Conservation (phyloP, 2,797 vertebrate species). For the Hafferia zeledoni region DNA sequence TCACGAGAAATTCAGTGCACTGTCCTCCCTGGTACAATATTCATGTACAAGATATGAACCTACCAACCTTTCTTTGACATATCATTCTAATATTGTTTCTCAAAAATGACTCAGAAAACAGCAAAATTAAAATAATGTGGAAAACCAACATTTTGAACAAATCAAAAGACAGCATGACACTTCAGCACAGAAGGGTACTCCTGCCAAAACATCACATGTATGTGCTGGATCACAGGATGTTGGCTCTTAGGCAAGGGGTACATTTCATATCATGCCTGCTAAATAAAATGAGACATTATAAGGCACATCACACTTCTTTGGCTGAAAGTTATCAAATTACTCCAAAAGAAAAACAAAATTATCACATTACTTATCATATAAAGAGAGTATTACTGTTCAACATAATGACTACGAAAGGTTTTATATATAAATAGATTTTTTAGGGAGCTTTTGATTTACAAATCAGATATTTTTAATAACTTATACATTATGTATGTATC, state of each 20-base stretch:
- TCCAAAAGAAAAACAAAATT: background rate
- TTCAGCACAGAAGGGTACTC: background rate
- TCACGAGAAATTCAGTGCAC: background rate
- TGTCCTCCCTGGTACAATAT: background rate
- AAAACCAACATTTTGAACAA: background rate
- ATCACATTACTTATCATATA: background rate
- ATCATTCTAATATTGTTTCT: background rate
- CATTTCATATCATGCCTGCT: background rate
- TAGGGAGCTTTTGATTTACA: background rate
- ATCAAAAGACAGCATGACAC: background rate
- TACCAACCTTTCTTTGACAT: background rate
- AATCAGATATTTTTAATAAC: background rate
- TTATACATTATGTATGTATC: background rate
- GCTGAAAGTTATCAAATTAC: background rate
- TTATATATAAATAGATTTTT: background rate
- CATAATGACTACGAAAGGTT: background rate
- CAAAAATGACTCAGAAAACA: background rate
- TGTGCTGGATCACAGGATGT: background rate
- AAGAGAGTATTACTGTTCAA: background rate
- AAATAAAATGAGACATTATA: background rate
- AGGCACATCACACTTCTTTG: background rate
- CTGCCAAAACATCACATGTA: background rate
- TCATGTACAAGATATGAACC: background rate
- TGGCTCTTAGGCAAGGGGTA: background rate
- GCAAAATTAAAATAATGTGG: background rate